These are phyloP conservation scores for Pachyseris speciosa DNA, from an alignment of 64 coral and sea anemone species.

Conservation along the genomic window DNA sequence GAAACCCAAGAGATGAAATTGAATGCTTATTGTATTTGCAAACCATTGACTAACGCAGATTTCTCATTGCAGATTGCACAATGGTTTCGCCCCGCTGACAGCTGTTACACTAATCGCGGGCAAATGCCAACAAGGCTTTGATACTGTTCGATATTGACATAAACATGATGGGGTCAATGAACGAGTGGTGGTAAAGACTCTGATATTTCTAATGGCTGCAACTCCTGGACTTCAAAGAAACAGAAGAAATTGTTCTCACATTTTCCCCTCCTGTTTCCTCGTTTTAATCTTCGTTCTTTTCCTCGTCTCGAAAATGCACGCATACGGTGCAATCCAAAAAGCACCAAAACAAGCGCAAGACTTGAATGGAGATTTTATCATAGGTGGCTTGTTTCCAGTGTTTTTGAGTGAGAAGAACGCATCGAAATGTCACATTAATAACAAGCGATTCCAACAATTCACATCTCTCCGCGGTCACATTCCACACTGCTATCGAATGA, in stretches of 20 bases:
- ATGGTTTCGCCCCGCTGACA: not conserved
- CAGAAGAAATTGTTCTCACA: not conserved
- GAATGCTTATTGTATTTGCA: not conserved
- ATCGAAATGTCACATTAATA: constrained; percentile 29
- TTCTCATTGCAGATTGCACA: constrained; percentile 9
- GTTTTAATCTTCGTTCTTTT: not conserved
- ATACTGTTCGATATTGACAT: not conserved
- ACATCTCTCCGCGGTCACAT: constrained; percentile 34
- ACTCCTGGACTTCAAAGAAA: not conserved
- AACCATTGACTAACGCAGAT: not conserved
- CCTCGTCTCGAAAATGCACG: not conserved
- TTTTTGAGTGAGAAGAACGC: constrained; percentile 75
- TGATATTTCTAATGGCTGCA: not conserved
- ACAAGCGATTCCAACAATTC: constrained; percentile 32
- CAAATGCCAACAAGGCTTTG: not conserved
- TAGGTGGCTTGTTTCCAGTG: constrained; percentile 86
- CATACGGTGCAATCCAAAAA: not conserved
- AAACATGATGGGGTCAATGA: not conserved
- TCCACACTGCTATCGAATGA: constrained; percentile 72
- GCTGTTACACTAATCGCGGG: not conserved
- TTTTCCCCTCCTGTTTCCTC: not conserved
- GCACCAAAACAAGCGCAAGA: constrained; percentile 45
- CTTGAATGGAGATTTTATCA: constrained; percentile 66
- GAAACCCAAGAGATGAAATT: not conserved
- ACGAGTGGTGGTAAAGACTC: too few relatives aligned